Conservation (phyloP, 2,888 invertebrate genomes). For the Crossocerus cetratus region DNA sequence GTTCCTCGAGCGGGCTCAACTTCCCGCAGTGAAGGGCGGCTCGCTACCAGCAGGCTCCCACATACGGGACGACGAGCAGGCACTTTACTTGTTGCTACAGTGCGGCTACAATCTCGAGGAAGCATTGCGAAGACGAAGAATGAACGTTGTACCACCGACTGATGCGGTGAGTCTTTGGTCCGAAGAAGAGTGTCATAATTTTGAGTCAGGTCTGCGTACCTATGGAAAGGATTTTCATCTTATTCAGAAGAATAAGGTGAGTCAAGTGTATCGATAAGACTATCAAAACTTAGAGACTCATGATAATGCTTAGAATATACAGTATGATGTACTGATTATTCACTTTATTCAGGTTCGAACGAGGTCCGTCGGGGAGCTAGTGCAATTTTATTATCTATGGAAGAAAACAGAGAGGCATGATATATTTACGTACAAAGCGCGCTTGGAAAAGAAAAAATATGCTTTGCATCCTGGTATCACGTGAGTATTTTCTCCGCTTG, state of each 20-base stretch:
- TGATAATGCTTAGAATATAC: not conserved
- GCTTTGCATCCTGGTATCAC: conserved; percentile 94
- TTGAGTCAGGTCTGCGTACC: conserved; percentile 95
- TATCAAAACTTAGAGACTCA: not conserved
- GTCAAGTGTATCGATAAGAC: not conserved
- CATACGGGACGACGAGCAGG: conserved; percentile 92
- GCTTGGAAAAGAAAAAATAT: conserved; percentile 95
- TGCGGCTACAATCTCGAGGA: conserved; percentile 98
- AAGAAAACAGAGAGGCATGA: conserved; percentile 99
- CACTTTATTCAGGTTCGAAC: conserved; percentile 84
- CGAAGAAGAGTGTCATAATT: conserved; percentile 97
- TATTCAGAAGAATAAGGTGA: conserved; percentile 93
- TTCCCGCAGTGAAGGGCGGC: conserved; percentile 73
- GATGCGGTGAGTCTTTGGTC: conserved; percentile 94
- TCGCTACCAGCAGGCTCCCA: conserved; percentile 86
- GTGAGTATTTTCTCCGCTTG: conserved; percentile 76
- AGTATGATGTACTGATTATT: not conserved
- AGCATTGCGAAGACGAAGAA: conserved; percentile 88
- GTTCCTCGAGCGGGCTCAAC: conserved; percentile 83
- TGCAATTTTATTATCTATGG: conserved; percentile 98
- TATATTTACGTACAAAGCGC: conserved; percentile 90
- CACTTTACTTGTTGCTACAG: conserved; percentile 92
- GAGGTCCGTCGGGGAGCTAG: conserved; percentile 95
- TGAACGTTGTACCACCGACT: conserved; percentile 84
- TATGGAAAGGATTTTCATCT: conserved; percentile 98